phyloP scores from a whole-genome alignment of 1,140 invertebrate species.

The Drosophila bocqueti region DNA sequence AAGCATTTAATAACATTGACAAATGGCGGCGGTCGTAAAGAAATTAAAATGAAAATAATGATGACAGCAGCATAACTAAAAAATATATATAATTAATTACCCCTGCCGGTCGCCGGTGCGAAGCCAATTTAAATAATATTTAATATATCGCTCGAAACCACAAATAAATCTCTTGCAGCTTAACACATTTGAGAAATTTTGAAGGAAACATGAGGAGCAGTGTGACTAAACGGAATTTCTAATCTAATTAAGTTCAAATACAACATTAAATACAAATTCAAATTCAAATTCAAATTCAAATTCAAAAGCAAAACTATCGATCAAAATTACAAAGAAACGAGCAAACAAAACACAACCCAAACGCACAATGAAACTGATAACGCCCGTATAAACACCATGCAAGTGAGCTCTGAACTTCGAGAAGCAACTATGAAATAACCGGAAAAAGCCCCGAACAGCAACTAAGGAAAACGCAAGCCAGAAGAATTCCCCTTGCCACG shows the following conservation, averaged over 20 bases:
- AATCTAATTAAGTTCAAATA: constrained; percentile 34
- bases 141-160: constrained; percentile 21
- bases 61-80: constrained; percentile 36
- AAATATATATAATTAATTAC: constrained; percentile 40
- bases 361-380: constrained; percentile 77
- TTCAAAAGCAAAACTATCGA: constrained; percentile 47
- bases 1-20: constrained; percentile 22
- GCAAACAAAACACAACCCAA: constrained; percentile 27
- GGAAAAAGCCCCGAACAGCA: constrained; percentile 29
- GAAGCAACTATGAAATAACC: constrained; percentile 49
- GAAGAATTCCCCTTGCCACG: constrained; percentile 25
- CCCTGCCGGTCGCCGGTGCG: constrained; percentile 12
- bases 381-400: constrained; percentile 55
- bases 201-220: constrained; percentile 53
- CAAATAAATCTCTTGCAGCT: constrained; percentile 54
- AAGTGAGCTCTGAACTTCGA: constrained; percentile 41
- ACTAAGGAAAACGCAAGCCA: constrained; percentile 34
- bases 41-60: constrained; percentile 43
- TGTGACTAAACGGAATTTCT: constrained; percentile 46
- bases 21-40: constrained; percentile 32
- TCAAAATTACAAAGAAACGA: constrained; percentile 50
- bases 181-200: constrained; percentile 32
- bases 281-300: constrained; percentile 37
- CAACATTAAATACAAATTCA: constrained; percentile 10
- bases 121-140: constrained; percentile 41